Percentiles rank a stretch among this genome's conserved stretches.
Evolutionary conservation across 2,113 vertebrate species (phyloP).

Genomic region (Willisornis vidua): DNA sequence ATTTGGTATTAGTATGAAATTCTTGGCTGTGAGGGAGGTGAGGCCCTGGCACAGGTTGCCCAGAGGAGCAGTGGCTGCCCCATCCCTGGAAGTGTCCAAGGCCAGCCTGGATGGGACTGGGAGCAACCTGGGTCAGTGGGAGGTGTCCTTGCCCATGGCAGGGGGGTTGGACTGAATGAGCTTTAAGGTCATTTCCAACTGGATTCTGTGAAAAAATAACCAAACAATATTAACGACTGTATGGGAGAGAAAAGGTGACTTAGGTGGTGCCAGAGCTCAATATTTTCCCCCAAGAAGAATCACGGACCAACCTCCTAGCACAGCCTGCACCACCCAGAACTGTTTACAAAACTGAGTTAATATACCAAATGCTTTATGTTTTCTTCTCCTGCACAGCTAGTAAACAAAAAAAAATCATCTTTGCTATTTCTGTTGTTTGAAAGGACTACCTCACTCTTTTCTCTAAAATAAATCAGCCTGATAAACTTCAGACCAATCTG

Average conservation of each 20-base stretch:
- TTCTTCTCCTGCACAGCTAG: background rate
- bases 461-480: background rate
- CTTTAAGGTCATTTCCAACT: background rate
- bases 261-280: background rate
- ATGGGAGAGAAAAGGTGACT: background rate
- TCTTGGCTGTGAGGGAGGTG: background rate
- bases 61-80: background rate
- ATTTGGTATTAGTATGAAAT: background rate
- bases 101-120: background rate
- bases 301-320: background rate
- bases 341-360: background rate
- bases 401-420: background rate
- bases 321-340: background rate
- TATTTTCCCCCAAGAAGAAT: background rate
- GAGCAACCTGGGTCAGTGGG: background rate
- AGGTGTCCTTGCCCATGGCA: background rate
- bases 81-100: background rate
- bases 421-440: background rate
- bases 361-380: background rate
- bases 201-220: background rate
- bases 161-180: background rate
- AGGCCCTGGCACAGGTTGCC: fast-evolving
- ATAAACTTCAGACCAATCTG: background rate
- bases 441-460: background rate
- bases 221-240: fast-evolving